Percentiles rank a stretch among this genome's conserved stretches.
Conservation (phyloP, 2,113 vertebrate genomes). For the Patagioenas fasciata region DNA sequence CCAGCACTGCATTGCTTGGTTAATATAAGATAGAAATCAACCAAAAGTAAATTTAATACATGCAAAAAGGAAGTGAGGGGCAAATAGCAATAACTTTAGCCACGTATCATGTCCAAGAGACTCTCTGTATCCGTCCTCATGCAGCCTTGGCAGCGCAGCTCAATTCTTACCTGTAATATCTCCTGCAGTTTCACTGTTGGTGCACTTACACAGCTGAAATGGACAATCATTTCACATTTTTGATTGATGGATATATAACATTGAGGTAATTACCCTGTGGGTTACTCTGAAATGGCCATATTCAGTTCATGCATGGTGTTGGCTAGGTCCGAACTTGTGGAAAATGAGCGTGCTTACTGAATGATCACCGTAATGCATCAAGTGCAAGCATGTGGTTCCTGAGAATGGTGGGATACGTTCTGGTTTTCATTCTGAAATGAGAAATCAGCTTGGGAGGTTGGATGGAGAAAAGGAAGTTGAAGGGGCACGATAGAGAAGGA, state of each 20-base stretch:
- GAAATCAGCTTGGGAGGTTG: background rate
- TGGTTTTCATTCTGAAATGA: background rate
- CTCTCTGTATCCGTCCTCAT: background rate
- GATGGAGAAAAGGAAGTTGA: background rate
- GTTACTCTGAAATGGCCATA: background rate
- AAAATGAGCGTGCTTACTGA: background rate
- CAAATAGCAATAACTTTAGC: conserved; percentile 56
- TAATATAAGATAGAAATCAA: background rate
- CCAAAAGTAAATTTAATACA: background rate
- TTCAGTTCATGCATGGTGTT: background rate
- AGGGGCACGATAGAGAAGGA: background rate
- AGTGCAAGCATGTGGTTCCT: background rate
- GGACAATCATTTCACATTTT: rapidly evolving
- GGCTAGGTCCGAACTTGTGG: background rate
- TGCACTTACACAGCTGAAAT: background rate
- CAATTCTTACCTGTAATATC: background rate
- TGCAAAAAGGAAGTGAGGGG: background rate
- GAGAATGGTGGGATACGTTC: background rate
- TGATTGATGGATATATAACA: background rate
- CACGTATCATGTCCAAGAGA: background rate
- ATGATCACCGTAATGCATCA: background rate
- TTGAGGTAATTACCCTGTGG: background rate
- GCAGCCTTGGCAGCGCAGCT: background rate
- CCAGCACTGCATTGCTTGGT: background rate
- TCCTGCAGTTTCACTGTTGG: background rate